These are phyloP conservation scores for Aplodontia rufa DNA, from an alignment of 2,113 vertebrate species.

Conservation along the genomic window DNA sequence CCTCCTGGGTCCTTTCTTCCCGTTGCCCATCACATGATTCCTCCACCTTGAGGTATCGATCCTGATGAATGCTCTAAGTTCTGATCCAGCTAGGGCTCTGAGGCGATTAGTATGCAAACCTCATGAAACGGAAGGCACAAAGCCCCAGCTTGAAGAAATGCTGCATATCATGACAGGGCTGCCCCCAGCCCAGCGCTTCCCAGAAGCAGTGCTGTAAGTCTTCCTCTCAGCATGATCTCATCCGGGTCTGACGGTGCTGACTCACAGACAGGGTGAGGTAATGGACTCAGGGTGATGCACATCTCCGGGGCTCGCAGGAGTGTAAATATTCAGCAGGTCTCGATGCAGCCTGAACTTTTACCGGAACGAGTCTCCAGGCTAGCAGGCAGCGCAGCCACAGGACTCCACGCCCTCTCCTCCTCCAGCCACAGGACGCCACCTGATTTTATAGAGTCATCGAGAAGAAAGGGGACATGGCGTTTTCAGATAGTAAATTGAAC, in stretches of 20 bases:
- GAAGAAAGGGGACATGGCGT: constrained; percentile 52
- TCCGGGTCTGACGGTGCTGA: constrained; percentile 84
- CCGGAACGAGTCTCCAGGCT: constrained; percentile 75
- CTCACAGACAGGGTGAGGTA: constrained; percentile 85
- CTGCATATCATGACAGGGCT: constrained; percentile 41
- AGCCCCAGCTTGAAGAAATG: constrained; percentile 1
- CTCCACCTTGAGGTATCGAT: background rate
- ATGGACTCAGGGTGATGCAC: constrained; percentile 82
- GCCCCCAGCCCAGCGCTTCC: constrained; percentile 45
- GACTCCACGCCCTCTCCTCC: background rate
- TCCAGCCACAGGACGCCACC: background rate
- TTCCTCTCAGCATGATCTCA: constrained; percentile 85
- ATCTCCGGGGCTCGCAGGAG: constrained; percentile 79
- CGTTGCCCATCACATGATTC: background rate
- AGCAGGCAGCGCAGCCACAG: constrained; percentile 41
- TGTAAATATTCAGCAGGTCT: constrained; percentile 81
- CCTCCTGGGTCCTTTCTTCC: background rate
- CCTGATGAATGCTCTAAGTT: background rate
- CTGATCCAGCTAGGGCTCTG: background rate
- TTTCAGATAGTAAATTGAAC: background rate
- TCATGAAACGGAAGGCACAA: background rate
- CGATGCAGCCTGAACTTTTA: constrained; percentile 83
- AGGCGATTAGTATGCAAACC: background rate
- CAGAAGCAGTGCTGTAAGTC: constrained; percentile 72
- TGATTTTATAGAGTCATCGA: background rate